A percentile compares a stretch with the other conserved stretches of the same genome.
Evolutionary conservation across 2,888 invertebrate genomes (phyloP).

Genomic region (Caenorhabditis zanzibari): DNA sequence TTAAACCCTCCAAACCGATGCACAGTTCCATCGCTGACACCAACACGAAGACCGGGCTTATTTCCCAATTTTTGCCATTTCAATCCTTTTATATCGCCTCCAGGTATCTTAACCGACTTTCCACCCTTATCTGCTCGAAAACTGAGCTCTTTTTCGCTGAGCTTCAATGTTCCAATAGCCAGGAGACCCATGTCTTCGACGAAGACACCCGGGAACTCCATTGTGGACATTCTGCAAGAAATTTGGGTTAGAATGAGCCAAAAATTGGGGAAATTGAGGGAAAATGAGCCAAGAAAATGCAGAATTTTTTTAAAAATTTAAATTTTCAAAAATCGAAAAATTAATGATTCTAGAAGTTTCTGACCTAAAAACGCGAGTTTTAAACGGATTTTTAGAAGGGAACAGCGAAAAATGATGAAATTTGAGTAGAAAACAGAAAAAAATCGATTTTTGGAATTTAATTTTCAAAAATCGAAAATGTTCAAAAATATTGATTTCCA

Average conservation of each 20-base stretch:
- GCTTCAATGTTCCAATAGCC: constrained; percentile 89
- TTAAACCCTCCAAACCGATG: constrained; percentile 96
- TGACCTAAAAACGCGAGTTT: no score
- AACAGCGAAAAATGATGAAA: no score
- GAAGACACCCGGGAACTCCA: constrained; percentile 77
- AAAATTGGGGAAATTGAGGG: background rate
- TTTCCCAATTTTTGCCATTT: constrained; percentile 95
- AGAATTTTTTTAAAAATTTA: no score
- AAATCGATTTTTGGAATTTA: no score
- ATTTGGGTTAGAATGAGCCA: background rate
- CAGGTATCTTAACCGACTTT: constrained; percentile 88
- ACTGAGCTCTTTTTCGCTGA: constrained; percentile 92
- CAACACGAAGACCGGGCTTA: constrained; percentile 92
- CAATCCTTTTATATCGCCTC: constrained; percentile 92
- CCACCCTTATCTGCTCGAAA: constrained; percentile 98
- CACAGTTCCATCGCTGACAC: constrained; percentile 92
- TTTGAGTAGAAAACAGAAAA: no score
- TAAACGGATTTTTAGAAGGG: no score
- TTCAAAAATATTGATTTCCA: no score
- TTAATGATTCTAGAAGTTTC: no score
- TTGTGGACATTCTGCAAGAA: constrained; percentile 24
- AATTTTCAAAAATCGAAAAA: no score
- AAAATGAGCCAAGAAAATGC: background rate
- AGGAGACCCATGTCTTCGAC: constrained; percentile 80
- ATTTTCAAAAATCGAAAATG: no score